Evolutionary conservation across 2,888 invertebrate species (phyloP), one percentile per base, ranked within the genome.

Genomic region (Chirona hameri): DNA sequence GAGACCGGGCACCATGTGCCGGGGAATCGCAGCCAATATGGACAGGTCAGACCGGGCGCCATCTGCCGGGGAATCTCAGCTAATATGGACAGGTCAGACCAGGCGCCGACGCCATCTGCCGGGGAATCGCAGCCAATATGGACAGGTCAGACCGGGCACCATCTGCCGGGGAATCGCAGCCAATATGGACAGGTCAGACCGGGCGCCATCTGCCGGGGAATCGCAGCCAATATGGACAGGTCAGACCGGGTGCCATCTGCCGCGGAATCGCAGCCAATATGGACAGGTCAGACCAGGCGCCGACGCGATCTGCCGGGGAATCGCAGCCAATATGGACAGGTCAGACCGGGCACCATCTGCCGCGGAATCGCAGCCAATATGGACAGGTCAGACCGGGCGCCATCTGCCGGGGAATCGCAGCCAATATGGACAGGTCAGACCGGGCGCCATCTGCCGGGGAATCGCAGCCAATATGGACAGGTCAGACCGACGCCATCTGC

Each of bases 221-320:
- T 95, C 81, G 91, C 95, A 84, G 90, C 91, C 85, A 95, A 95
- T 89, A 88, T n/a, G n/a, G n/a, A n/a, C n/a, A n/a, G n/a, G n/a
- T n/a, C n/a, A n/a, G n/a, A n/a, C n/a, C n/a, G n/a, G n/a, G n/a
- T n/a, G 91, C 94, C 18, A 88, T 95, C 0, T 95, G 95, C 88
- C 91, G 92, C 83, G 94, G 95, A 84, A 88, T 95, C 81, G 91
- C 95, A 84, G 90, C 91, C 85, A 95, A 95, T 89, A 88, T n/a
- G n/a, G n/a, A n/a, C n/a, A n/a, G n/a, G n/a, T n/a, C n/a, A n/a
- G n/a, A n/a, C n/a, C n/a, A n/a, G n/a, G n/a, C 79, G 95, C 93
- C 87, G 90, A 91, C 86, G 91, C 94, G 18, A 88, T 95, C 0
- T 95, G 95, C 88, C 91, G 92, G 83, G 94, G 95, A 84, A 88